These are phyloP conservation scores for Bellardia bayeri DNA, from an alignment of 2,888 invertebrate genomes.

Conservation along the genomic window DNA sequence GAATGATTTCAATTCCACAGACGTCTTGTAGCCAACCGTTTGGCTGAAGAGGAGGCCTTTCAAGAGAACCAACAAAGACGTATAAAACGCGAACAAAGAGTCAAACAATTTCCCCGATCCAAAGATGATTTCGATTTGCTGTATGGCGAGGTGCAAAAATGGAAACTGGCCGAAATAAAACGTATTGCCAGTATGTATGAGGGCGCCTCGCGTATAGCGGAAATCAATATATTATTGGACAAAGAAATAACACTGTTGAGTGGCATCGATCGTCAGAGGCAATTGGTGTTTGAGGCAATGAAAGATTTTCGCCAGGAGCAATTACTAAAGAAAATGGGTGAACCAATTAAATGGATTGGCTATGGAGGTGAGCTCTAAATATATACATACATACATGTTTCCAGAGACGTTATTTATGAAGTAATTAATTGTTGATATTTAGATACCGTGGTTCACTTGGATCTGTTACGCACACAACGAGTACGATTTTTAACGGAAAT, in stretches of 20 bases:
- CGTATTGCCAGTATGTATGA: conserved; percentile 87
- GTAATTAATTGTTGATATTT: background rate
- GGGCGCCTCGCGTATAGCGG: conserved; percentile 89
- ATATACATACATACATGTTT: background rate
- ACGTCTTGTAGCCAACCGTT: conserved; percentile 84
- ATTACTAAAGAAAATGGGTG: conserved; percentile 88
- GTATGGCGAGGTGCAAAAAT: conserved; percentile 85
- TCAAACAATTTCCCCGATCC: conserved; percentile 89
- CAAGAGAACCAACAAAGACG: conserved; percentile 79
- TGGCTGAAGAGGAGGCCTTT: conserved; percentile 77
- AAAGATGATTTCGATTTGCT: conserved; percentile 90
- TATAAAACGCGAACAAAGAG: conserved; percentile 86
- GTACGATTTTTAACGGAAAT: conserved; percentile 90
- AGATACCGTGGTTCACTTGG: conserved; percentile 89
- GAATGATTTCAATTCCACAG: conserved; percentile 77
- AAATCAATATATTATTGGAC: conserved; percentile 88
- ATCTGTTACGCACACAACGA: conserved; percentile 91
- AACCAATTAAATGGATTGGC: conserved; percentile 91
- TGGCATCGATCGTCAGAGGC: conserved; percentile 89
- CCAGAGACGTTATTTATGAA: background rate
- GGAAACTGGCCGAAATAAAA: conserved; percentile 85
- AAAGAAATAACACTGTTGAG: conserved; percentile 87
- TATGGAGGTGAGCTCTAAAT: conserved; percentile 86
- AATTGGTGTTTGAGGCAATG: conserved; percentile 86
- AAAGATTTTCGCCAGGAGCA: conserved; percentile 86